Evolutionary conservation across 2,888 invertebrate genomes (phyloP).

Genomic region (Chymomyza amoena): DNA sequence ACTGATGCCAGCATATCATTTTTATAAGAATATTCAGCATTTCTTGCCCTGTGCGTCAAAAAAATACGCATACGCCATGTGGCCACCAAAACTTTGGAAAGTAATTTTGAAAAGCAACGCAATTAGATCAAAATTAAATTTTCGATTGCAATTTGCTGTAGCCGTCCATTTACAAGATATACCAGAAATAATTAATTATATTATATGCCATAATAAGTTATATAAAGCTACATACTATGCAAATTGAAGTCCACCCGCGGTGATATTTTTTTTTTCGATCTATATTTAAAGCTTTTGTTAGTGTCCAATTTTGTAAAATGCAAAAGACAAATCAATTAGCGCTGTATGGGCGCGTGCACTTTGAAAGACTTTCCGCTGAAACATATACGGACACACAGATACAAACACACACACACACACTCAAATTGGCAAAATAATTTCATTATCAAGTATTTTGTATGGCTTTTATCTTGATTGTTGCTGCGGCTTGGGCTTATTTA

Average conservation of each 20-base stretch:
- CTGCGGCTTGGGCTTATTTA: slow-evolving; percentile 13
- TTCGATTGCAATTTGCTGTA: slow-evolving; percentile 35
- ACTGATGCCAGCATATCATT: too few species aligned
- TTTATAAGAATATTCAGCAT: too few species aligned
- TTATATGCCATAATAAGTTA: not conserved
- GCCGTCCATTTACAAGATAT: not conserved
- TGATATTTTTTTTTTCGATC: not conserved
- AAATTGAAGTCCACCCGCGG: not conserved
- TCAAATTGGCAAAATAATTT: slow-evolving; percentile 34
- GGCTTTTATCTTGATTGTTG: slow-evolving; percentile 25
- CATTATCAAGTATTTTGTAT: slow-evolving; percentile 40
- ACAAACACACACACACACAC: slow-evolving; percentile 6
- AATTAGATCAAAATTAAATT: slow-evolving; percentile 41
- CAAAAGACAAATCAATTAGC: slow-evolving; percentile 2
- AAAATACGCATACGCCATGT: too few species aligned
- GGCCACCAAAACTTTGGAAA: slow-evolving; percentile 24
- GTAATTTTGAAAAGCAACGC: not conserved
- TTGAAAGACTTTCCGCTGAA: not conserved
- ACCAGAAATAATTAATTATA: not conserved
- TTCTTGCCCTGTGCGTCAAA: too few species aligned
- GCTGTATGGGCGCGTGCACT: not conserved
- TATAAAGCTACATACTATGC: too few species aligned
- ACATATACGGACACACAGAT: slow-evolving; percentile 11
- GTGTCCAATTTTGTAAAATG: not conserved
- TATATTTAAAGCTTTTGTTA: not conserved